Base-by-base conservation (phyloP, 2,888 invertebrate species). In the Leucoptera coffeella region DNA sequence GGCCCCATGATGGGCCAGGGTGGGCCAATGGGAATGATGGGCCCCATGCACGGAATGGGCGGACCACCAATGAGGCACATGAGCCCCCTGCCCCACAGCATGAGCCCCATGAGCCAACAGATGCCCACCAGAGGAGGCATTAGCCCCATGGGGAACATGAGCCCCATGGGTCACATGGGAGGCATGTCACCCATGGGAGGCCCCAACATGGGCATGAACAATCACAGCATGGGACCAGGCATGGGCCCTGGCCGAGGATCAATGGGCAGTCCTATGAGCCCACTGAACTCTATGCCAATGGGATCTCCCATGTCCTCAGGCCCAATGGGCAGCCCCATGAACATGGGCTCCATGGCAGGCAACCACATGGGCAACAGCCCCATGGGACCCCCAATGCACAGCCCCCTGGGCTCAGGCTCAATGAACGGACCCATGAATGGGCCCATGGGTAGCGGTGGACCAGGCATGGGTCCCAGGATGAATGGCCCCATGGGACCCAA, bases 361-460 rank as follows among this genome's bases (percentile, higher is more conserved):
- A 74, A 56, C 38, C 75, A 77, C 38, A 80, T 82, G 74, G 78
- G 77, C 44, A 82, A 78, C 40, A 80, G 82, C 42, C 82, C 80
- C 28, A 85, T 81, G 82, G 82, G 78, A 27, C 83, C 84, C 27
- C 84, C 78, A 7, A 80, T 86, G 77, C 84, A 82, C 40, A 83
- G 80, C 58, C 82, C 81, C 23, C 52, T 79, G 32, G 79, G 74
- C 33, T 62, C 53, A 27, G 71, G 62, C 29, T 72, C 74, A 29
- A 74, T 75, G 65, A 76, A 73, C 47, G 71, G 71, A 2, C 69
- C 69, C 9, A 58, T 67, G 50, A 73, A 74, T 51, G 74, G 79
- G 9, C 72, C 74, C 3, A 74, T 75, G 61, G 69, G 67, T 29
- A 76, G 77, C 37, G 77, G 78, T 28, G 78, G 79, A 1, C 74